Evolutionary conservation across 2,888 invertebrate genomes (phyloP), one percentile per base, ranked within the genome.

Genomic region (Agonopterix arenella): DNA sequence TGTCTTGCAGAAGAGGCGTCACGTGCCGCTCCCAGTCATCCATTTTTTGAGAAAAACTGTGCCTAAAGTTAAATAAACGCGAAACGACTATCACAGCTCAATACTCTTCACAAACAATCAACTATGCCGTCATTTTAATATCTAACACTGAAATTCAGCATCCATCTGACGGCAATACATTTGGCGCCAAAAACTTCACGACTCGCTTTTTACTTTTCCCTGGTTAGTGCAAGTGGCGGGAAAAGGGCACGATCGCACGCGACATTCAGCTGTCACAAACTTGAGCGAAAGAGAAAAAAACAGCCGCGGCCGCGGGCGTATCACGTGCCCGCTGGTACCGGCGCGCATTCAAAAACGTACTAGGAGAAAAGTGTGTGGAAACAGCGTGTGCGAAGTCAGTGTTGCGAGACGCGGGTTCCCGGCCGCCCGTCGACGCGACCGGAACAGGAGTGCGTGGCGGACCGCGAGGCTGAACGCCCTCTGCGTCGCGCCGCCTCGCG

Each of bases 1-100:
- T 91, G 67, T 91, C 91, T 72, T 90, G 91, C 57, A 91, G 81
- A 54, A 91, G 86, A 45, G 90, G 90, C 52, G 90, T 90, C 56
- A 91, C 90, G 69, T 91, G 91, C 62, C 90, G 85, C 77, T 91
- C 91, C 91, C 91, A 91, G 75, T 91, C 90, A 81, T 90, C 90
- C 89, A 90, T 89, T 73, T n/a, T 73, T 81, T 67, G 71, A 56
- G 45, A 50, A 48, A 64, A 73, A 73, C 68, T 74, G 66, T 60
- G 62, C 66, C 68, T 68, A 65, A 68, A 66, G 64, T 64, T 52
- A 58, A 57, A 56, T 52, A 46, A 58, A 69, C 64, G 67, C 68
- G 67, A 73, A 70, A 66, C 61, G 70, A 69, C 59, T 68, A 76
- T 69, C 80, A 81, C 82, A 76, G 71, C 70, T 74, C 61, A 68